Percentiles rank a stretch among this genome's conserved stretches.
Evolutionary conservation across 2,113 vertebrate genomes (phyloP).

Genomic region (Sigmodon hispidus): DNA sequence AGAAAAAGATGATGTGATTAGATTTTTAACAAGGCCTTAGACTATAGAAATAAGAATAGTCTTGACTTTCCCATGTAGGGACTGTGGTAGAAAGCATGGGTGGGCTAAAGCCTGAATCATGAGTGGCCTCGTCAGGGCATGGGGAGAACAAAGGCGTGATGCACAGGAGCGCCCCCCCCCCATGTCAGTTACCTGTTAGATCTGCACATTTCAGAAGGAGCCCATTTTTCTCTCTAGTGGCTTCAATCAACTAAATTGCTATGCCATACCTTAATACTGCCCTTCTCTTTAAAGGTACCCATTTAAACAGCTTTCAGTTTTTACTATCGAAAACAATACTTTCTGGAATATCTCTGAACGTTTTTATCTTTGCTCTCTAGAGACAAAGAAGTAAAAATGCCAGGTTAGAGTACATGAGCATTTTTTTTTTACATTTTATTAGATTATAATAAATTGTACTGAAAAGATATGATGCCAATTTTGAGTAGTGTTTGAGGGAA

Average conservation of each 20-base stretch:
- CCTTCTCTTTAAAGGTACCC: not conserved
- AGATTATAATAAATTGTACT: slow-evolving; percentile 1
- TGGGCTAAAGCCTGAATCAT: not conserved
- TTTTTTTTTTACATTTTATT: slow-evolving; percentile 36
- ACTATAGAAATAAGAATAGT: not conserved
- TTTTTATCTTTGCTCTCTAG: slow-evolving; percentile 26
- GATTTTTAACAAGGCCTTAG: not conserved
- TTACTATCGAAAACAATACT: slow-evolving; percentile 6
- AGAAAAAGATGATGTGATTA: not conserved
- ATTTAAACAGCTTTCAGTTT: slow-evolving; percentile 17
- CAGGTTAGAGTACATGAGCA: slow-evolving; percentile 5
- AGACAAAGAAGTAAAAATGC: slow-evolving; percentile 30
- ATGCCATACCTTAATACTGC: not conserved
- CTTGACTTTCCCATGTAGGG: not conserved
- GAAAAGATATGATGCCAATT: slow-evolving; percentile 3
- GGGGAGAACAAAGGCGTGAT: not conserved
- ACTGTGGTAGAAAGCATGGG: not conserved
- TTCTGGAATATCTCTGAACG: not conserved
- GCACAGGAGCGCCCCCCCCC: not conserved
- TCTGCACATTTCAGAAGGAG: not conserved
- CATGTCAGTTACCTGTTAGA: not conserved
- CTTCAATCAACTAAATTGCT: not conserved
- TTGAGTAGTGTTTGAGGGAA: slow-evolving; percentile 18
- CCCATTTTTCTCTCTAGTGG: not conserved
- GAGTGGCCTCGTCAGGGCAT: not conserved